These are phyloP conservation scores for Aphidius gifuensis DNA, from an alignment of 1,140 invertebrate genomes.

Conservation along the genomic window DNA sequence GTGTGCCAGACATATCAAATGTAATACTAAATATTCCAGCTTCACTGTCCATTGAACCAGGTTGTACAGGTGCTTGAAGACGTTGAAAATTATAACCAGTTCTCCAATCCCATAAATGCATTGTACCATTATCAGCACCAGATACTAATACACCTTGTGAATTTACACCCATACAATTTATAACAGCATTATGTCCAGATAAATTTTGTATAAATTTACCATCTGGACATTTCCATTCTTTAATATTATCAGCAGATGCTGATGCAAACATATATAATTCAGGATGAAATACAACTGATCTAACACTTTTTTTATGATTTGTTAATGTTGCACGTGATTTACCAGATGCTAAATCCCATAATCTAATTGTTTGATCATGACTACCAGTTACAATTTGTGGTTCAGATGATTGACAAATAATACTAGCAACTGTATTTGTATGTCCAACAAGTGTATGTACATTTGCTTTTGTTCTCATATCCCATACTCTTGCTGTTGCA, in stretches of 20 bases:
- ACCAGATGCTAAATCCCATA: slow-evolving; percentile 97
- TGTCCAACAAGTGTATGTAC: slow-evolving; percentile 96
- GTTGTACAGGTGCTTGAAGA: slow-evolving; percentile 88
- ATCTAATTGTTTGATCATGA: slow-evolving; percentile 81
- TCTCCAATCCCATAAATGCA: slow-evolving; percentile 98
- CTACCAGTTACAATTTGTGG: slow-evolving; percentile 81
- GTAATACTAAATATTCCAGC: slow-evolving; percentile 94
- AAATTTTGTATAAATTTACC: slow-evolving; percentile 98
- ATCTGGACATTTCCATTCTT: slow-evolving; percentile 98
- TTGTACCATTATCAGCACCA: slow-evolving; percentile 97
- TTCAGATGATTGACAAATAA: slow-evolving; percentile 87
- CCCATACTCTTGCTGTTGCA: slow-evolving; percentile 95
- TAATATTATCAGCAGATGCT: slow-evolving; percentile 97
- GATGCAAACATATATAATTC: slow-evolving; percentile 94
- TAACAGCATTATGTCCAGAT: slow-evolving; percentile 94
- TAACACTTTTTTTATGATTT: slow-evolving; percentile 98
- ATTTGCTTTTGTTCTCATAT: slow-evolving; percentile 98
- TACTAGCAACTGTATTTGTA: slow-evolving; percentile 94
- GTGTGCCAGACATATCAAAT: slow-evolving; percentile 90
- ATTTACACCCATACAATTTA: slow-evolving; percentile 95
- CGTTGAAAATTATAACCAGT: slow-evolving; percentile 98
- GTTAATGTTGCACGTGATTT: slow-evolving; percentile 93
- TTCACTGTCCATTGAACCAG: slow-evolving; percentile 99
- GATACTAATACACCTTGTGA: slow-evolving; percentile 93
- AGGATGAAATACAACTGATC: slow-evolving; percentile 89